phyloP scores from a whole-genome alignment of 37 sponge, comb jelly and placozoan genomes.

The Spongia lamella region DNA sequence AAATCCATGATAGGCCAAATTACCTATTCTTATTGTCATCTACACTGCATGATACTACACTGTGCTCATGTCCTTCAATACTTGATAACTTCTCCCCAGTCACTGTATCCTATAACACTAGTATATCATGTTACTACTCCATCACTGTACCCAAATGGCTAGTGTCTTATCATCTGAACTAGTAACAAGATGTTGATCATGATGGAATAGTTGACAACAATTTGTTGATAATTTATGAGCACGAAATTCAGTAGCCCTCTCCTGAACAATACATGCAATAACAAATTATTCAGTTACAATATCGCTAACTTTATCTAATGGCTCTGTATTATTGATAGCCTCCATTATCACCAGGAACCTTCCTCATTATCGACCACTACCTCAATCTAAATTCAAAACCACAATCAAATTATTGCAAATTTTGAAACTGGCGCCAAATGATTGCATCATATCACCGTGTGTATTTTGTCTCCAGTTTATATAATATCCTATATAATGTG shows the following conservation, averaged over 20 bases:
- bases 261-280: slow-evolving; percentile 1
- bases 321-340: neutral
- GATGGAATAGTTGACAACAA: slow-evolving; percentile 42
- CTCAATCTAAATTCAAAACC: no score
- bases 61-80: slow-evolving; percentile 44
- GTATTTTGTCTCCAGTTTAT: no score
- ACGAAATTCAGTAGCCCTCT: slow-evolving; percentile 2
- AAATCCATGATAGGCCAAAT: no score
- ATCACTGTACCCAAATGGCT: slow-evolving; percentile 59
- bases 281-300: neutral
- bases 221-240: slow-evolving; percentile 37
- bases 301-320: neutral
- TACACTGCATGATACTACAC: slow-evolving; percentile 18
- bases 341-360: neutral
- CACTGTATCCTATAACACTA: slow-evolving; percentile 14
- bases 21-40: slow-evolving; percentile 15
- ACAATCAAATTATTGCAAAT: no score
- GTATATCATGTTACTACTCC: neutral
- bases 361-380: no score
- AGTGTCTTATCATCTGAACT: slow-evolving; percentile 72
- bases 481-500: no score
- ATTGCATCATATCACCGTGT: no score
- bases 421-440: no score
- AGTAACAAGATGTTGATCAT: slow-evolving; percentile 56
- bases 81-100: slow-evolving; percentile 31